These are phyloP conservation scores for Himantopus leucocephalus DNA, from an alignment of 2,113 vertebrate genomes.

Conservation along the genomic window DNA sequence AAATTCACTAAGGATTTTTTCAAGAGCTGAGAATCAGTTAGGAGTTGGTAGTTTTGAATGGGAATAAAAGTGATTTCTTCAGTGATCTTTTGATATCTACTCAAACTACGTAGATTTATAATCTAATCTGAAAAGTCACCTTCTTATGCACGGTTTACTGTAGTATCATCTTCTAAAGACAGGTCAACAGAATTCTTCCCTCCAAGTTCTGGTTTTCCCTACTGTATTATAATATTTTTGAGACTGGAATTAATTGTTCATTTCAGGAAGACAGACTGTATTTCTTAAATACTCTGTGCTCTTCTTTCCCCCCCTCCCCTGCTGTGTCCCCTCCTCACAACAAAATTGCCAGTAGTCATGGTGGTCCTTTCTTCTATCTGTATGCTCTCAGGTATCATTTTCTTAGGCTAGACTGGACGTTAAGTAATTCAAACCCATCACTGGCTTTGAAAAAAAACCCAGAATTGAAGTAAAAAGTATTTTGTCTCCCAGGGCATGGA, in stretches of 20 bases:
- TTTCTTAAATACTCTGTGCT: neutral
- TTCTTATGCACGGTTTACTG: accelerated
- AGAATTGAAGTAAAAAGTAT: neutral
- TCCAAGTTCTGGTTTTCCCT: neutral
- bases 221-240: neutral
- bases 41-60: neutral
- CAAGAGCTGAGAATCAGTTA: neutral
- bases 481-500: neutral
- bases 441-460: neutral
- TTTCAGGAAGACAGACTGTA: neutral
- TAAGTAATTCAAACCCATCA: neutral
- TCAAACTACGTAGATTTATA: accelerated
- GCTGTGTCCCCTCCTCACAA: accelerated
- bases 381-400: neutral
- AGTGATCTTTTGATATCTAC: neutral
- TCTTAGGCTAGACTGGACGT: neutral
- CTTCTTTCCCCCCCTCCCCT: neutral
- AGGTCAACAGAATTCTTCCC: neutral
- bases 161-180: neutral
- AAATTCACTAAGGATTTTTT: neutral
- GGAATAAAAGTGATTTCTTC: neutral
- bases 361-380: neutral
- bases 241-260: neutral
- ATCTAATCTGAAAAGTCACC: neutral
- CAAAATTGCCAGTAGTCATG: accelerated